Conservation (phyloP, 2,888 invertebrate genomes). For the Pollenia labialis region DNA sequence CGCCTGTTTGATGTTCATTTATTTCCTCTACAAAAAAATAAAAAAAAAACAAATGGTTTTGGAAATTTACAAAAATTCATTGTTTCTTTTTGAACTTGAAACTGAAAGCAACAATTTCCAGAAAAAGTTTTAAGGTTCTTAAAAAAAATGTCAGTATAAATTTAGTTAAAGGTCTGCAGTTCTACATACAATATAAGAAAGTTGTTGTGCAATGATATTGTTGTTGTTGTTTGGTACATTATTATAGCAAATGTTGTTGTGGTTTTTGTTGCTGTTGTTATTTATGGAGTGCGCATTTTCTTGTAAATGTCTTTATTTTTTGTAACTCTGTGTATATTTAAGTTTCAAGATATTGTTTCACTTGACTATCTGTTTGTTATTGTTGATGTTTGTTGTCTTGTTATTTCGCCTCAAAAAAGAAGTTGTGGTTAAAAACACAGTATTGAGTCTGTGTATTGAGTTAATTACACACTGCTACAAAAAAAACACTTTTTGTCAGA, state of each 20-base stretch:
- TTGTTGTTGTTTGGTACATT: conserved; percentile 16
- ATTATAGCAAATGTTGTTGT: neutral
- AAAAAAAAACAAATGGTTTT: conserved; percentile 42
- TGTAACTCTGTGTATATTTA: neutral
- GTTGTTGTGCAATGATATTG: conserved; percentile 3
- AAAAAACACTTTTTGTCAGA: no score
- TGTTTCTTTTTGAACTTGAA: conserved; percentile 2
- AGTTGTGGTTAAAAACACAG: conserved; percentile 31
- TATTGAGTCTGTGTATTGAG: conserved; percentile 29
- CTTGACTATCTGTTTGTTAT: neutral
- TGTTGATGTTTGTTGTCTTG: conserved; percentile 1
- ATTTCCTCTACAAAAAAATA: neutral
- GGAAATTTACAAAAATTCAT: conserved; percentile 47
- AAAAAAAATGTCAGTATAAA: conserved; percentile 12
- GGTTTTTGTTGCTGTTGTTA: conserved; percentile 41
- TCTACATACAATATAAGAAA: conserved; percentile 26
- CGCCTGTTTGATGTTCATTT: conserved; percentile 39
- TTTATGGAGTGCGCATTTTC: conserved; percentile 68
- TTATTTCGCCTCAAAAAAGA: conserved; percentile 5
- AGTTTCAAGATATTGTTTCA: conserved; percentile 24
- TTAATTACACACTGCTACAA: no score
- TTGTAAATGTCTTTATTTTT: conserved; percentile 69
- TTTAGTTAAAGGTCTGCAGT: conserved; percentile 35
- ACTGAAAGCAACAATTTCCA: neutral
- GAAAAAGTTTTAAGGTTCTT: neutral